Percentiles rank a stretch among this genome's conserved stretches.
These are phyloP conservation scores for Acronicta psi DNA, from an alignment of 2,888 invertebrate species.

Conservation along the genomic window DNA sequence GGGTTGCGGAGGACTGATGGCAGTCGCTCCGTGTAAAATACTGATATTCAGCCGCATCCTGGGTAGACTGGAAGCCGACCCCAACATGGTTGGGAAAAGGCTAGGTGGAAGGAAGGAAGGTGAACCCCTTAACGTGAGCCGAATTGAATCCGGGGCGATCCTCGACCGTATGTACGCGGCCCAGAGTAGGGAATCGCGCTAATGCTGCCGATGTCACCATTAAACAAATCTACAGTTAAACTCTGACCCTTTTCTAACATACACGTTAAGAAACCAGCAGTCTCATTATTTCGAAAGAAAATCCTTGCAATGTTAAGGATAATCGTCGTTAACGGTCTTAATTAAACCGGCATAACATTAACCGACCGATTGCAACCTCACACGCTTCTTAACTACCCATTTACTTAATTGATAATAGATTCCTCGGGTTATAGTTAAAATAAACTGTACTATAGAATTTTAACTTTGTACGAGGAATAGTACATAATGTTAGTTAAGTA, in stretches of 20 bases:
- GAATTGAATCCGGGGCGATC: too few species aligned
- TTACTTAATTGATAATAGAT: constrained; percentile 54
- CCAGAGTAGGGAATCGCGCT: too few species aligned
- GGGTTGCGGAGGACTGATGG: too few species aligned
- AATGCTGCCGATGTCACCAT: too few species aligned
- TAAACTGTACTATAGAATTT: constrained; percentile 14
- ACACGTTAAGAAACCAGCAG: neutral
- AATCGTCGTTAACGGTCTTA: constrained; percentile 52
- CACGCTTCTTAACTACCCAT: constrained; percentile 47
- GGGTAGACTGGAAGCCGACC: too few species aligned
- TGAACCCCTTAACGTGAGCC: too few species aligned
- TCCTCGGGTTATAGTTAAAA: constrained; percentile 22
- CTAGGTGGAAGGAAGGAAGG: too few species aligned
- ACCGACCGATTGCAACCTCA: constrained; percentile 45
- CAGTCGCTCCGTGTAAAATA: too few species aligned
- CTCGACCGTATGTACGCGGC: too few species aligned
- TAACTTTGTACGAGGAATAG: neutral
- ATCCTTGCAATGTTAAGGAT: constrained; percentile 38
- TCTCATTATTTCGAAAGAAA: constrained; percentile 44
- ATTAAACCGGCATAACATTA: constrained; percentile 55
- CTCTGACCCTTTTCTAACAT: neutral
- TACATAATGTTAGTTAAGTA: too few species aligned
- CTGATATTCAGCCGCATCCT: too few species aligned
- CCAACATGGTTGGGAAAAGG: too few species aligned
- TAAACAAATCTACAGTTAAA: neutral